Conservation (phyloP, 2,113 vertebrate genomes). For the Aphelocoma coerulescens region DNA sequence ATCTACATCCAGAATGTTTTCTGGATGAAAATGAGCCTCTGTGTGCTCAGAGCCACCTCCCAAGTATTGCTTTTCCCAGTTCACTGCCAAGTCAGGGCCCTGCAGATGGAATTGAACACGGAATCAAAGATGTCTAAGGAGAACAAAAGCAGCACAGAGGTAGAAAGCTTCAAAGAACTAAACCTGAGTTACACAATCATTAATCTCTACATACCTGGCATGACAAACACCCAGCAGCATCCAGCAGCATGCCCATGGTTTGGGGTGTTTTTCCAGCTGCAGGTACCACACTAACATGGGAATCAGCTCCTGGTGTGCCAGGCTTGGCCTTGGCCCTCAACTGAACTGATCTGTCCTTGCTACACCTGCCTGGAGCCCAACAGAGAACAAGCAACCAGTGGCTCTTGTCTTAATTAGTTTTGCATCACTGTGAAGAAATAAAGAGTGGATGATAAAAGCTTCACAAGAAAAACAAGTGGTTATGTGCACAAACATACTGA, state of each 20-base stretch:
- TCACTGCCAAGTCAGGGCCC: not conserved
- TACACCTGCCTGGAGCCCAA: not conserved
- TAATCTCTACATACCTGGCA: not conserved
- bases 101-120: not conserved
- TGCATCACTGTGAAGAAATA: not conserved
- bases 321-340: not conserved
- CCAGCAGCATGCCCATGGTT: not conserved
- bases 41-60: not conserved
- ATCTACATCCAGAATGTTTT: not conserved
- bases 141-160: conserved; percentile 30
- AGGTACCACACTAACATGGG: not conserved
- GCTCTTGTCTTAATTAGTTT: not conserved
- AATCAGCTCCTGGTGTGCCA: not conserved
- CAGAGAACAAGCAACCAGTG: not conserved
- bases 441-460: not conserved
- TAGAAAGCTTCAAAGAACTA: conserved; percentile 31
- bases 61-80: conserved; percentile 3
- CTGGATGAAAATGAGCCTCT: not conserved
- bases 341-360: not conserved
- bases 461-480: not conserved
- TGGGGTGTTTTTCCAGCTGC: not conserved
- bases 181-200: conserved; percentile 27
- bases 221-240: not conserved
- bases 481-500: not conserved
- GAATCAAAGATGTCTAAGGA: not conserved